These are phyloP conservation scores for Manis pentadactyla DNA, from an alignment of 2,797 vertebrate species.

Conservation along the genomic window DNA sequence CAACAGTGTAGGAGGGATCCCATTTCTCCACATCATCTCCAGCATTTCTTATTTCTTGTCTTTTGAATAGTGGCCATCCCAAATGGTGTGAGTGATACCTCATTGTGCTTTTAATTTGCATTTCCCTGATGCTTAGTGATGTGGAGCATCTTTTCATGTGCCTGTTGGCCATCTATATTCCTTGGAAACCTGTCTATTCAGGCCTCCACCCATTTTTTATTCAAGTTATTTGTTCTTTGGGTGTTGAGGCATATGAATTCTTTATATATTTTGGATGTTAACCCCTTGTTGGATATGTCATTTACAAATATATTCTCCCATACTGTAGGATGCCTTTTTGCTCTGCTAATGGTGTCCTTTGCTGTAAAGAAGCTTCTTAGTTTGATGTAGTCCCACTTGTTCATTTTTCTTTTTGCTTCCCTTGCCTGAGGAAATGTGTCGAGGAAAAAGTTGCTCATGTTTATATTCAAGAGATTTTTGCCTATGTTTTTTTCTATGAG, in stretches of 20 bases:
- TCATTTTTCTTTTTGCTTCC: neutral
- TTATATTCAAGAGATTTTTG: too few relatives aligned
- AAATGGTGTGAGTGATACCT: neutral
- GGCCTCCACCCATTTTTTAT: neutral
- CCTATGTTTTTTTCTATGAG: neutral
- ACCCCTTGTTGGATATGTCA: too few relatives aligned
- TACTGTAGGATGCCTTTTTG: neutral
- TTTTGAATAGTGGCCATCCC: neutral
- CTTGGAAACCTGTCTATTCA: neutral
- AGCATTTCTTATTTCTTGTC: neutral
- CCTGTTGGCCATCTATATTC: too few relatives aligned
- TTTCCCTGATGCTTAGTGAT: neutral
- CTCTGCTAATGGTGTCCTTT: neutral
- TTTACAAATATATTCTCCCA: neutral
- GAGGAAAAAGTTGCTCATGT: too few relatives aligned
- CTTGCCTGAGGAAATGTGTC: neutral
- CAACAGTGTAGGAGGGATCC: neutral
- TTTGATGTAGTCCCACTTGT: neutral
- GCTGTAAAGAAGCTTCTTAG: neutral
- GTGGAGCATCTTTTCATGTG: neutral
- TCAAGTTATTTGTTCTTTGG: neutral
- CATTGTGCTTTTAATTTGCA: neutral
- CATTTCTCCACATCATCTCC: neutral
- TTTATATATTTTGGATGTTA: neutral
- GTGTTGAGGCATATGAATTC: neutral